Base-by-base conservation (phyloP, 2,113 vertebrate species). In the Climacteris rufus region DNA sequence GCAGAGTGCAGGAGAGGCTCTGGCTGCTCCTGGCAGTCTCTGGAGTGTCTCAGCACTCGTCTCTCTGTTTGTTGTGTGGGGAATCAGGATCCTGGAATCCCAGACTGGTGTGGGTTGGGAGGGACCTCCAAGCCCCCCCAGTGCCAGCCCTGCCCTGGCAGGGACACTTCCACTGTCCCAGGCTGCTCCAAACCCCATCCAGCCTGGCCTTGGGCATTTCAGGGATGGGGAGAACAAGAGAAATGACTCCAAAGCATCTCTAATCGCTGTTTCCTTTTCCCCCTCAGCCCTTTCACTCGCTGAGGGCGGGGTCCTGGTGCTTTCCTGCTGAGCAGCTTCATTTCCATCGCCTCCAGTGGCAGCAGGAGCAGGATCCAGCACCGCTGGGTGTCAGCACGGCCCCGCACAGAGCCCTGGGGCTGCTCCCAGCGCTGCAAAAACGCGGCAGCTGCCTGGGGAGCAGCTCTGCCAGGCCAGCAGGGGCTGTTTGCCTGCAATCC, bases 321-420 rank as follows among this genome's bases (percentile, higher is more conserved):
- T 69, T 17, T 30, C 50, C 69, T 11, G 47, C 69, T 45, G 9
- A 11, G 20, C 31, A 2, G 11, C 6, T 35, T 15, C 15, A 1
- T 40, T 86, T 13, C 60, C 53, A 3, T 15, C 2, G 25, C 23
- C 1, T n/a, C 4, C 12, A 40, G 19, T 6, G 19, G 68, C 71
- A 45, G 47, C 5, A 24, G 42, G 81, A 15, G 11, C n/a, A 12
- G 6, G 0, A 45, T 13, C 28, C 24, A 10, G 52, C 23, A 0
- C 24, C 1, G 1, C 97, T 95, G 96, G 97, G 91, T 96, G 97
- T 96, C 96, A 96, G 87, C 71, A 87, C 7, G 57, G 86, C 72
- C 60, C 74, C 2, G 1, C 3, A 0, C 87, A 25, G 25, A 68
- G 61, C 89, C 33, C 71, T 22, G 31, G 39, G 74, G 63, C 63